A percentile compares a stretch with the other conserved stretches of the same genome.
Conservation (phyloP, 2,888 invertebrate genomes). For the Dolomedes plantarius region DNA sequence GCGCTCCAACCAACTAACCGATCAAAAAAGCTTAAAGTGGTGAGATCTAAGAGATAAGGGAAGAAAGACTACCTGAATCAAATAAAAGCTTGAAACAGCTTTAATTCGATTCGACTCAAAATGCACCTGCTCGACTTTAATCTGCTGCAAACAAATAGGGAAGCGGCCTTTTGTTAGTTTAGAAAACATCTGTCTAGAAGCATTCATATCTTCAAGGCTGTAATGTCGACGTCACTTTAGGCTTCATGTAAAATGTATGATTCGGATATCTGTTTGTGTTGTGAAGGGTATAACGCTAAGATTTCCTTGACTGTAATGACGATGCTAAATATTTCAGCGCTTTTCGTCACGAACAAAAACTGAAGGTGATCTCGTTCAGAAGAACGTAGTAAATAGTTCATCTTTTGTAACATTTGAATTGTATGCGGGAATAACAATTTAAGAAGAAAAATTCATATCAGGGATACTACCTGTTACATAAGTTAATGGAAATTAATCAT, state of each 20-base stretch:
- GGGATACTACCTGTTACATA: no score
- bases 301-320: background rate
- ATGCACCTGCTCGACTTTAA: slow-evolving; percentile 53
- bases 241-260: slow-evolving; percentile 31
- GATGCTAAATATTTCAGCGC: no score
- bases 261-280: background rate
- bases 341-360: no score
- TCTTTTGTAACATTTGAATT: no score
- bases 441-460: no score
- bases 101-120: background rate
- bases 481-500: no score
- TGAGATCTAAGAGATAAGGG: background rate
- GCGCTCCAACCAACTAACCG: no score
- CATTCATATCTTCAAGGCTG: slow-evolving; percentile 45
- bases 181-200: slow-evolving; percentile 55
- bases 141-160: slow-evolving; percentile 56
- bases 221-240: slow-evolving; percentile 20
- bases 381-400: no score
- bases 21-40: no score
- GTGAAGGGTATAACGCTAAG: background rate
- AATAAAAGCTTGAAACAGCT: background rate
- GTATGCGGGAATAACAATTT: no score
- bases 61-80: no score
- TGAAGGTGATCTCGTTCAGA: no score
- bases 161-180: slow-evolving; percentile 57